Base-by-base conservation (phyloP, 1,140 invertebrate genomes). In the Steinernema feltiae region DNA sequence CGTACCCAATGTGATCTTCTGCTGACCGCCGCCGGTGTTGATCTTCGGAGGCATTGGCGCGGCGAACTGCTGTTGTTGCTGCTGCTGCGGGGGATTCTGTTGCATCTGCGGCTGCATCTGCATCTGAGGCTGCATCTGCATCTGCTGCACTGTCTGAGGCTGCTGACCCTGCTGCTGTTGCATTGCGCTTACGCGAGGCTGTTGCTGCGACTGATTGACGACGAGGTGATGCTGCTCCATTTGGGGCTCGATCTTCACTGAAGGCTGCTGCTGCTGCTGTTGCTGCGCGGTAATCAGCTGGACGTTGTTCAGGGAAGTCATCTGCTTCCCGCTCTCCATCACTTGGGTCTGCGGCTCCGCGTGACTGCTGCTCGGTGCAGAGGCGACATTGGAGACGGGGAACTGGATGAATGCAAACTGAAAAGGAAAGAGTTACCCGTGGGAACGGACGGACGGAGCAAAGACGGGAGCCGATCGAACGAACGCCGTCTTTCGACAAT, bases 1-100 rank as follows among this genome's bases (percentile, higher is more conserved):
- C 48, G 41, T 32, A 84, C 83, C 83, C 29, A 85, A 71, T 29
- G 83, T 85, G n/a, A 85, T 86, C 74, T 78, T 78, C 71, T 86
- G 85, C 72, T 85, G 83, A 31, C 70, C 69, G 35, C 31, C 72
- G 17, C 30, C 35, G 24, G 18, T 32, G 35, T 29, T 48, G 21
- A 48, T 48, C 35, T 73, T 73, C 27, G 82, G 31, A 30, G 15
- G 69, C 24, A 73, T 70, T 53, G 30, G 18, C 15, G 32, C 12
- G 30, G 31, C 32, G 12, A 46, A 70, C 63, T 30, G 63, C 30
- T 71, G 79, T 32, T 77, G 79, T 17, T 63, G 79, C n/a, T 71
- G 76, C 18, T 1, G 77, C 32, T 79, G 75, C 48, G 30, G 21
- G 15, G 46, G 30, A 7, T 63, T 7, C 24, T 63, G 53, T n/a